Evolutionary conservation across 2,113 vertebrate species (phyloP).

Genomic region (Formicarius rufipectus): DNA sequence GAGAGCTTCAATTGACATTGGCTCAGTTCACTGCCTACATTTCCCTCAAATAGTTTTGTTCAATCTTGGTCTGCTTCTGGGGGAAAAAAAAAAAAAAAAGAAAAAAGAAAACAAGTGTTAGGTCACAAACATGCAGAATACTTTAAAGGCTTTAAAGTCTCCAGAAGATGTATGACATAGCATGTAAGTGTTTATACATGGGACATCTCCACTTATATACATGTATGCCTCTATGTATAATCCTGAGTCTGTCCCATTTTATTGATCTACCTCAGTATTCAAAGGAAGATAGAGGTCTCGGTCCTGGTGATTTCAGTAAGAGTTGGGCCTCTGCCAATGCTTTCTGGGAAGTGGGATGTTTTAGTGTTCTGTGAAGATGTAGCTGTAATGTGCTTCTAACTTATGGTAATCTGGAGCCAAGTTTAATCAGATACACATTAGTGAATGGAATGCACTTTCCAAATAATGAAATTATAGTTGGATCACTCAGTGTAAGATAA

Average conservation of each 20-base stretch:
- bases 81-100: neutral
- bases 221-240: neutral
- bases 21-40: neutral
- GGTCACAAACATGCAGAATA: neutral
- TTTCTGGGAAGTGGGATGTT: constrained; percentile 22
- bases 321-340: constrained; percentile 13
- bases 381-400: constrained; percentile 29
- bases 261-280: neutral
- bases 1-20: neutral
- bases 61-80: neutral
- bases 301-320: neutral
- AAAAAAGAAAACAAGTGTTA: neutral
- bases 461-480: constrained; percentile 28
- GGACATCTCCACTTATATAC: neutral
- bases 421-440: constrained; percentile 51
- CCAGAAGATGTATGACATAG: neutral
- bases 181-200: neutral
- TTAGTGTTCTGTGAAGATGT: neutral
- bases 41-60: neutral
- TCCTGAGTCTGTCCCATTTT: neutral
- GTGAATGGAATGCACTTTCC: constrained; percentile 30
- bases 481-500: neutral
- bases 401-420: constrained; percentile 19
- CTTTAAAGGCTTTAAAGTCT: neutral
- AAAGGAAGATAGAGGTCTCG: neutral